A percentile compares a stretch with the other conserved stretches of the same genome.
Evolutionary conservation across 2,113 vertebrate species (phyloP).

Genomic region (Cyanistes caeruleus): DNA sequence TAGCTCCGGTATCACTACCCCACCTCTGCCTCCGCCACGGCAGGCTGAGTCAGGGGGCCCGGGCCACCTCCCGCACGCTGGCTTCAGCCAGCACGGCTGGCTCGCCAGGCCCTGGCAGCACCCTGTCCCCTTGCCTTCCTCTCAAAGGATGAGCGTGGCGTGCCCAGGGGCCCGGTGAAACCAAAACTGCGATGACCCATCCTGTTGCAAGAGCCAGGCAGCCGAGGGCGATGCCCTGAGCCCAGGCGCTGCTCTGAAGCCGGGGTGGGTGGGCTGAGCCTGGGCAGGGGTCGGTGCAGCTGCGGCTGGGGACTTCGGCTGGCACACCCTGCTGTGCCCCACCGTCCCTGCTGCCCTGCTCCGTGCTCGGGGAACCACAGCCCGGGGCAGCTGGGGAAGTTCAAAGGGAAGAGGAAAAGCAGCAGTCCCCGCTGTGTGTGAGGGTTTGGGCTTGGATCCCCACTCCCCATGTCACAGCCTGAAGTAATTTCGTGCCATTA

Average conservation of each 20-base stretch:
- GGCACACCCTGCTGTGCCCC: neutral
- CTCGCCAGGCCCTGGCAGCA: neutral
- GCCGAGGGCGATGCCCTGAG: neutral
- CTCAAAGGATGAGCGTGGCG: neutral
- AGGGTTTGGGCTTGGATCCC: neutral
- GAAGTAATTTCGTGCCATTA: neutral
- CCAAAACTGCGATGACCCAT: neutral
- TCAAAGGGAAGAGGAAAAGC: conserved; percentile 8
- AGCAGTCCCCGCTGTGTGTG: neutral
- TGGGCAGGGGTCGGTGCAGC: neutral
- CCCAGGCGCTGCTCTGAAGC: neutral
- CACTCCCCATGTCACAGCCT: neutral
- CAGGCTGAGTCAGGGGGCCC: conserved; percentile 31
- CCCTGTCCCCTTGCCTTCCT: neutral
- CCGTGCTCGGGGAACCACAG: neutral
- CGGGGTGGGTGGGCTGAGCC: neutral
- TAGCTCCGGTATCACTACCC: conserved; percentile 57
- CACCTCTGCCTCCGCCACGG: conserved; percentile 30
- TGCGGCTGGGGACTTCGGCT: rapidly evolving
- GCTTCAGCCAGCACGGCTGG: neutral
- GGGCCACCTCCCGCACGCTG: neutral
- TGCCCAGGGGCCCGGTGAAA: neutral
- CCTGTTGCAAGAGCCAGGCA: neutral
- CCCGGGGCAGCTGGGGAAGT: neutral
- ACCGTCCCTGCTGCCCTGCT: rapidly evolving